These are phyloP conservation scores for Neodiprion fabricii DNA, from an alignment of 1,140 invertebrate species.

Conservation along the genomic window DNA sequence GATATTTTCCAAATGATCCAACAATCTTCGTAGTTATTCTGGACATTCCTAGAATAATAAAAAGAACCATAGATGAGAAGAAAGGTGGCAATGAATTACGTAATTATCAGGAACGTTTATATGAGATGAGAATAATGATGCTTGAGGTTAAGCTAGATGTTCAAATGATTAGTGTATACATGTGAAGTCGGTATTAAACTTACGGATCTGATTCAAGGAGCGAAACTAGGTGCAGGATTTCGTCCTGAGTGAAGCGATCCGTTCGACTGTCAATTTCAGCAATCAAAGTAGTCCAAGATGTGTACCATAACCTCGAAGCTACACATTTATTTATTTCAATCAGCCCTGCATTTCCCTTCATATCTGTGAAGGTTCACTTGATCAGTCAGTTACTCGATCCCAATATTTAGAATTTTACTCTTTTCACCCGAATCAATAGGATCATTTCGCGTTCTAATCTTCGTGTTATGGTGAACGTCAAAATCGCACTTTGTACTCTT, in stretches of 20 bases:
- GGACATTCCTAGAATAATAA: neutral
- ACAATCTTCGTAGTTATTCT: neutral
- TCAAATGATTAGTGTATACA: too few species aligned
- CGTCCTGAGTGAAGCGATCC: neutral
- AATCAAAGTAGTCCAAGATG: slow-evolving; percentile 25
- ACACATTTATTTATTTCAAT: slow-evolving; percentile 27
- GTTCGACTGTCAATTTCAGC: slow-evolving; percentile 11
- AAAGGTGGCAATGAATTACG: too few species aligned
- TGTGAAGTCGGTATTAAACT: neutral
- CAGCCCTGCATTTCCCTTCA: slow-evolving; percentile 9
- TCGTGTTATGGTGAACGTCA: neutral
- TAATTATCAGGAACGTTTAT: too few species aligned
- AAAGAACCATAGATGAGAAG: too few species aligned
- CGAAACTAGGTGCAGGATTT: neutral
- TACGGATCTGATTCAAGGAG: neutral
- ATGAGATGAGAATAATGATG: too few species aligned
- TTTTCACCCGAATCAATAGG: too few species aligned
- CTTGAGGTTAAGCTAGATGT: too few species aligned
- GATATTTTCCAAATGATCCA: neutral
- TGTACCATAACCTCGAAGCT: slow-evolving; percentile 39
- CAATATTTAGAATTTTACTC: neutral
- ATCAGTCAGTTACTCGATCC: too few species aligned
- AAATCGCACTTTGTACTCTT: neutral
- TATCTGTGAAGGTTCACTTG: neutral
- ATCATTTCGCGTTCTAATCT: too few species aligned